Evolutionary conservation across 1,140 invertebrate species (phyloP), one percentile per base, ranked within the genome.

Genomic region (Cyphomyrmex costatus): DNA sequence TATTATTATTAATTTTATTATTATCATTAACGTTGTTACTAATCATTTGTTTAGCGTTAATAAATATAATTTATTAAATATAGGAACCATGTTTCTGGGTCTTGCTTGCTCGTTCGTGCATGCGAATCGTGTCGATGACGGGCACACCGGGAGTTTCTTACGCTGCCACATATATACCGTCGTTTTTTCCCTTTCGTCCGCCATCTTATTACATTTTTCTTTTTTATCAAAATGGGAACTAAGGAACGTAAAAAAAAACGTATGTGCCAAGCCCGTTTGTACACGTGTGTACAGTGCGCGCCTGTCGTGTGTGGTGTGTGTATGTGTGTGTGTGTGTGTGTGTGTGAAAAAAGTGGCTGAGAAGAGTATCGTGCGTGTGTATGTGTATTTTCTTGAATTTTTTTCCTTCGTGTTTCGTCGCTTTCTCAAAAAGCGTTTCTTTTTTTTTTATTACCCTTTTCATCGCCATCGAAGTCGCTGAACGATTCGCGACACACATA

Each of bases 31-130:
- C 68, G 56, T 91, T 94, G 92, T 89, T 92, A 92, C 92, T 93
- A 92, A 88, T 92, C 86, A 84, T 74, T 89, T 93, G 46, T 92
- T 92, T 90, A 91, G 90, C 86, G 88, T 93, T 93, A 92, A 93
- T 94, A 94, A 93, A 94, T 93, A 92, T 94, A 94, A 89, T 94
- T 93, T 93, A 94, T 94, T 94, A 93, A 93, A 93, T 94, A 95
- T 95, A 95, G 94, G 94, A 95, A 95, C 94, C 93, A 95, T 95
- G 94, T 94, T 94, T 91, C 92, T 95, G 94, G 94, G 93, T 93
- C 80, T 93, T 91, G 88, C 88, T 91, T 90, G 89, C 87, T 92
- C 89, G 90, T 88, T 88, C 91, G 88, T 88, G 82, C 87, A 86
- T 73, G 79, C 76, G 86, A 86, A 86, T 82, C 77, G 86, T 70